Conservation (phyloP, 2,113 vertebrate species). For the Amphilophus citrinellus region DNA sequence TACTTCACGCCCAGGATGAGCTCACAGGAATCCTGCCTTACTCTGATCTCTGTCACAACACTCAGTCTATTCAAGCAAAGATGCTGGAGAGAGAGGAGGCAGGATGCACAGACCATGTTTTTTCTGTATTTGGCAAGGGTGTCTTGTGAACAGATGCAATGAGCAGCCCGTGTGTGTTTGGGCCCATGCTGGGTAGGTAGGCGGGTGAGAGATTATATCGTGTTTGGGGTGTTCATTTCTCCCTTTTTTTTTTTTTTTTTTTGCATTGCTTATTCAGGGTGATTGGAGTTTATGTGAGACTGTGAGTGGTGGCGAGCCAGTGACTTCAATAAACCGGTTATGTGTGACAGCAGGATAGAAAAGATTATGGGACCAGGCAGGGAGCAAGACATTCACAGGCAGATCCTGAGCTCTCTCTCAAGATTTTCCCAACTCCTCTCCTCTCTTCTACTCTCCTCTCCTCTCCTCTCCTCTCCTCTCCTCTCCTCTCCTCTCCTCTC, state of each 20-base stretch:
- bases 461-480: neutral
- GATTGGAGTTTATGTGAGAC: conserved; percentile 23
- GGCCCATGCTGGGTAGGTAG: conserved; percentile 58
- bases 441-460: neutral
- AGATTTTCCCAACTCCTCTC: neutral
- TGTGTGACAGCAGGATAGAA: conserved; percentile 31
- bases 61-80: neutral
- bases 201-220: conserved; percentile 61
- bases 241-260: neutral
- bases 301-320: neutral
- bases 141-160: conserved; percentile 74
- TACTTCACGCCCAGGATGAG: neutral
- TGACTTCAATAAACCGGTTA: conserved; percentile 39
- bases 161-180: conserved; percentile 67
- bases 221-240: conserved; percentile 24
- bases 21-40: neutral
- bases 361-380: conserved; percentile 32
- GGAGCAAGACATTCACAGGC: neutral
- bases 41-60: neutral
- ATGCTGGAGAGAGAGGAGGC: conserved; percentile 1
- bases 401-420: conserved; percentile 22
- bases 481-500: neutral
- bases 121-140: conserved; percentile 25
- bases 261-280: conserved; percentile 34
- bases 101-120: neutral